A percentile compares a stretch with the other conserved stretches of the same genome.
Evolutionary conservation across 2,888 invertebrate genomes (phyloP).

Genomic region (Tricholauxania praeusta): DNA sequence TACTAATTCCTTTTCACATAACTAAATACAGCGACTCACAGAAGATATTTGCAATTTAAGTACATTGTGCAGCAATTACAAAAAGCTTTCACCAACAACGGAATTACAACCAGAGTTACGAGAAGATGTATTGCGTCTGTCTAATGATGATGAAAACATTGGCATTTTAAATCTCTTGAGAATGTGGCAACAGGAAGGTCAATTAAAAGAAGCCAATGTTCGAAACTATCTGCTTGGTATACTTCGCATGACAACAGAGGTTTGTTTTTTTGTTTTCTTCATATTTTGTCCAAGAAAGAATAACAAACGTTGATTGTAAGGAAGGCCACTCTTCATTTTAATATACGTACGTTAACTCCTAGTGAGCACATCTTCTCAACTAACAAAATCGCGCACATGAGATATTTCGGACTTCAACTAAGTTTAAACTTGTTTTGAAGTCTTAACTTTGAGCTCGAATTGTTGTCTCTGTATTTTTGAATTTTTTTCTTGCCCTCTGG

Average conservation of each 20-base stretch:
- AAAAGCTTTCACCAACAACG: constrained; percentile 60
- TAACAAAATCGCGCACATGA: too few species aligned
- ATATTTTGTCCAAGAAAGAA: too few species aligned
- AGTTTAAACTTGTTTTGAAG: too few species aligned
- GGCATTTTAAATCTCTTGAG: constrained; percentile 60
- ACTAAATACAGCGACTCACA: constrained; percentile 69
- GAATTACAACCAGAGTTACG: constrained; percentile 57
- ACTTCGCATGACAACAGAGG: background rate
- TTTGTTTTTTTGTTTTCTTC: too few species aligned
- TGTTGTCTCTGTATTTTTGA: too few species aligned
- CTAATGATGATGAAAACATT: constrained; percentile 51
- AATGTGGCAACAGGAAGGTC: constrained; percentile 62
- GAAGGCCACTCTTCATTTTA: too few species aligned
- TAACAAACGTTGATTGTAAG: too few species aligned
- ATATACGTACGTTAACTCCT: too few species aligned
- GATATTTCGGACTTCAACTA: too few species aligned
- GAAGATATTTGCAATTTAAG: constrained; percentile 73
- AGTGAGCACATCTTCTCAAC: too few species aligned
- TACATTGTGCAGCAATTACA: constrained; percentile 69
- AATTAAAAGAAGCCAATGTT: constrained; percentile 55
- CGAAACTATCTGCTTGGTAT: constrained; percentile 48
- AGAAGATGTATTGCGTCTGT: constrained; percentile 39
- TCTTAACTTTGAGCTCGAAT: too few species aligned
- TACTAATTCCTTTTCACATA: constrained; percentile 12
- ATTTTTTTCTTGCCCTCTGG: too few species aligned